phyloP scores from a whole-genome alignment of 2,888 invertebrate species.

The Mesorhabditis belari region DNA sequence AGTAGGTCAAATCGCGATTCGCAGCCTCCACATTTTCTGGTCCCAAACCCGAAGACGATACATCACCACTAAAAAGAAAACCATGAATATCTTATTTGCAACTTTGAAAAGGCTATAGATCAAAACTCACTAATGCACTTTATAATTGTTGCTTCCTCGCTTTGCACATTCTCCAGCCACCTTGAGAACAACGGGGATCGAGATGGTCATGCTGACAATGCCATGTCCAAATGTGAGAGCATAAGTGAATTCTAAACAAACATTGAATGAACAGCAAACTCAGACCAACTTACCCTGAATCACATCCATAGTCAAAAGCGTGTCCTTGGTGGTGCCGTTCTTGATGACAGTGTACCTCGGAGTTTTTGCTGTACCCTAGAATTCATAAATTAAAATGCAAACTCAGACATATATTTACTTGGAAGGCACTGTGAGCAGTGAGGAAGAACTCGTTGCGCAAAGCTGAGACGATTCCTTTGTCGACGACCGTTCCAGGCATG shows the following conservation, averaged over 20 bases:
- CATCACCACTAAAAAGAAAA: background rate
- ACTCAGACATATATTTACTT: conserved; percentile 2
- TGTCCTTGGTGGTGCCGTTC: background rate
- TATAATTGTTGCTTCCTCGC: conserved; percentile 7
- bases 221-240: conserved; percentile 10
- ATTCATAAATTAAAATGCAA: background rate
- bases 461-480: conserved; percentile 12
- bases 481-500: conserved; percentile 17
- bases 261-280: background rate
- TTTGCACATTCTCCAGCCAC: conserved; percentile 10
- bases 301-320: background rate
- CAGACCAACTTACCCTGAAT: background rate
- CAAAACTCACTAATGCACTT: too few species aligned
- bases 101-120: background rate
- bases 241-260: conserved; percentile 4
- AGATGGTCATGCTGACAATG: conserved; percentile 12
- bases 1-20: background rate
- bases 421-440: conserved; percentile 11
- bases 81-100: background rate
- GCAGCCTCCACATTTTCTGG: background rate
- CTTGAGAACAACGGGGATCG: conserved; percentile 13
- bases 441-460: conserved; percentile 13
- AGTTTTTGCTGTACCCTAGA: conserved; percentile 15
- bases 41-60: background rate
- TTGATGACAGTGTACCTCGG: conserved; percentile 10